These are phyloP conservation scores for Mantis religiosa DNA, from an alignment of 2,888 invertebrate species.

Conservation along the genomic window DNA sequence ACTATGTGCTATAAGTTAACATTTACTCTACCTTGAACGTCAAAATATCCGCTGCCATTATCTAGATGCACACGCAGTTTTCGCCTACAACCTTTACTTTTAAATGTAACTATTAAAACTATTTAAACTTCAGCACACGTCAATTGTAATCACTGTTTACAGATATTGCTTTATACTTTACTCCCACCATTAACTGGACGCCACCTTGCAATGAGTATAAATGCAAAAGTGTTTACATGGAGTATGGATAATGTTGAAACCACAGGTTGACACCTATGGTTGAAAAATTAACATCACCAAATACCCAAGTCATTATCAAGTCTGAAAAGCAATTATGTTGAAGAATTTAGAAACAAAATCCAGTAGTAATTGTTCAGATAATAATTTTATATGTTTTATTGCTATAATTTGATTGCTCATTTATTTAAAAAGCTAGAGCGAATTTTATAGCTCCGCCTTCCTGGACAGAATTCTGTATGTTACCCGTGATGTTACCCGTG, in stretches of 20 bases:
- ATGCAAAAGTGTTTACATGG: neutral
- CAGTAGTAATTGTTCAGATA: too few relatives aligned
- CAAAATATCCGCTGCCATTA: neutral
- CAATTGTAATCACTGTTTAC: neutral
- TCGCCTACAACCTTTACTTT: neutral
- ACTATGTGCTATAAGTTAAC: neutral
- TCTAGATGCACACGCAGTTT: neutral
- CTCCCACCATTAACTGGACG: neutral
- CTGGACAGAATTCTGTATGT: too few relatives aligned
- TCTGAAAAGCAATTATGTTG: too few relatives aligned
- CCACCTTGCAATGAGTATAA: neutral
- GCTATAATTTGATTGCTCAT: too few relatives aligned
- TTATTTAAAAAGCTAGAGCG: too few relatives aligned
- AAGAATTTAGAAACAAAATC: too few relatives aligned
- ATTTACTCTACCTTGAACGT: neutral
- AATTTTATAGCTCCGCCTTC: too few relatives aligned
- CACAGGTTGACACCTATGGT: too few relatives aligned
- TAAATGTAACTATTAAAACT: neutral
- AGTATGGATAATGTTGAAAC: neutral
- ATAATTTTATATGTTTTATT: too few relatives aligned
- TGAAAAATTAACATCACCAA: too few relatives aligned
- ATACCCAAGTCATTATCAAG: neutral
- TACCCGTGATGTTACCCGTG: too few relatives aligned
- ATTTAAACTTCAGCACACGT: neutral
- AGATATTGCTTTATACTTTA: neutral